phyloP scores from a whole-genome alignment of 2,113 vertebrate species.

The Phoxinus phoxinus region DNA sequence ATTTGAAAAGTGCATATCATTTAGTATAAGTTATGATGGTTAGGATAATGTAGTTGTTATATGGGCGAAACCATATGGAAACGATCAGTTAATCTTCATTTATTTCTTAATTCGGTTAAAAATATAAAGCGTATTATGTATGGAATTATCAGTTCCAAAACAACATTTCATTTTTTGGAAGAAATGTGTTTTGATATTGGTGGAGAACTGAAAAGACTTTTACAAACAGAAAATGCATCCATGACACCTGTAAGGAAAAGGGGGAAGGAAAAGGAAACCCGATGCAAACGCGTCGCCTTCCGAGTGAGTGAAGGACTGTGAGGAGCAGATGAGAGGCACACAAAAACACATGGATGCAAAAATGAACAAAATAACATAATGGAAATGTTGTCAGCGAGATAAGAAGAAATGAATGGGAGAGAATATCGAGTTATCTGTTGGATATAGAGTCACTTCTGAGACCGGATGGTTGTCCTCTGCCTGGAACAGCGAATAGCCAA shows the following conservation, averaged over 20 bases:
- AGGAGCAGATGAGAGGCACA: not conserved
- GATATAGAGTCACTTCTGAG: constrained; percentile 56
- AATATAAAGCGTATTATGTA: not conserved
- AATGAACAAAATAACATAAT: not conserved
- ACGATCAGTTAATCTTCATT: no score
- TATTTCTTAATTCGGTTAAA: not conserved
- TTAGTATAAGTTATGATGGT: no score
- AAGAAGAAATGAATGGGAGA: constrained; percentile 17
- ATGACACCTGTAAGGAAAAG: constrained; percentile 18
- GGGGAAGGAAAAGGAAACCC: constrained; percentile 18
- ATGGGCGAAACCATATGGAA: no score
- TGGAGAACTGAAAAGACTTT: not conserved
- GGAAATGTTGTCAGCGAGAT: not conserved
- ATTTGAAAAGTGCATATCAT: no score
- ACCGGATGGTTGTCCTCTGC: constrained; percentile 51
- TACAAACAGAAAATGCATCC: not conserved
- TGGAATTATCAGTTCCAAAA: not conserved
- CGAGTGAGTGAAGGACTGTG: not conserved
- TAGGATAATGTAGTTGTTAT: no score
- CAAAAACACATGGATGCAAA: constrained; percentile 30
- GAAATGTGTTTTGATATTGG: not conserved
- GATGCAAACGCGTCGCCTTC: not conserved
- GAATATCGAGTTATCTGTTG: not conserved
- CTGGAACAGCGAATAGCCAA: constrained; percentile 49
- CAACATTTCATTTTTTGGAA: not conserved